Evolutionary conservation across 1,140 invertebrate genomes (phyloP).

Genomic region (Helicoverpa armigera): DNA sequence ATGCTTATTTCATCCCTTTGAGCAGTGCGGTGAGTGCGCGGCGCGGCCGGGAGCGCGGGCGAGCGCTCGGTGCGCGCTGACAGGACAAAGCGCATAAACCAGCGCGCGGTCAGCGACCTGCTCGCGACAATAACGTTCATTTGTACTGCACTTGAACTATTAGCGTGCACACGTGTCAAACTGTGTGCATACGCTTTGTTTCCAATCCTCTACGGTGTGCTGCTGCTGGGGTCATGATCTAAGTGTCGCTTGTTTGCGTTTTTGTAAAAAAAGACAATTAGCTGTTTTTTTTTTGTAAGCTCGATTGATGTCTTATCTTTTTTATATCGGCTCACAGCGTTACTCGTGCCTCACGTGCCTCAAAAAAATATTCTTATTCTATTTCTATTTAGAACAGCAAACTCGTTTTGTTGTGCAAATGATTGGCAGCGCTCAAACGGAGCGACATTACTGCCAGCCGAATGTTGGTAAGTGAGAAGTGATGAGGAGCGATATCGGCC

Average conservation of each 20-base stretch:
- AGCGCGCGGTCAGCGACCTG: constrained; percentile 20
- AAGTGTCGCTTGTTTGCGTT: too few species aligned
- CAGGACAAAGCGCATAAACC: constrained; percentile 40
- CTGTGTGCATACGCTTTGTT: not conserved
- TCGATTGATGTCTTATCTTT: too few species aligned
- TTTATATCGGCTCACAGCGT: too few species aligned
- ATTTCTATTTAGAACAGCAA: not conserved
- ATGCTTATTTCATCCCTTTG: not conserved
- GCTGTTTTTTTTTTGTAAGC: too few species aligned
- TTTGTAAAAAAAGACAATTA: too few species aligned
- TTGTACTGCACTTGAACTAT: constrained; percentile 26
- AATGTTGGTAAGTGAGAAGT: not conserved
- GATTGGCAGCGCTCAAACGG: not conserved
- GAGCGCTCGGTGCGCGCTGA: constrained; percentile 22
- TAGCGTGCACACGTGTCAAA: not conserved
- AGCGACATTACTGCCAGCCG: not conserved
- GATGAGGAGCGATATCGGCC: not conserved
- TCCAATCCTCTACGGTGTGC: not conserved
- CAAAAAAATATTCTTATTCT: too few species aligned
- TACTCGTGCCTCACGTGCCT: too few species aligned
- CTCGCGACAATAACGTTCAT: not conserved
- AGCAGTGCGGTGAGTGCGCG: constrained; percentile 22
- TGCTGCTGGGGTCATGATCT: too few species aligned
- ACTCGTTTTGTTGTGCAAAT: constrained; percentile 18
- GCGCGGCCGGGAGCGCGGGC: constrained; percentile 22